Evolutionary conservation across 2,797 vertebrate genomes (phyloP).

Genomic region (Moxostoma hubbsi): DNA sequence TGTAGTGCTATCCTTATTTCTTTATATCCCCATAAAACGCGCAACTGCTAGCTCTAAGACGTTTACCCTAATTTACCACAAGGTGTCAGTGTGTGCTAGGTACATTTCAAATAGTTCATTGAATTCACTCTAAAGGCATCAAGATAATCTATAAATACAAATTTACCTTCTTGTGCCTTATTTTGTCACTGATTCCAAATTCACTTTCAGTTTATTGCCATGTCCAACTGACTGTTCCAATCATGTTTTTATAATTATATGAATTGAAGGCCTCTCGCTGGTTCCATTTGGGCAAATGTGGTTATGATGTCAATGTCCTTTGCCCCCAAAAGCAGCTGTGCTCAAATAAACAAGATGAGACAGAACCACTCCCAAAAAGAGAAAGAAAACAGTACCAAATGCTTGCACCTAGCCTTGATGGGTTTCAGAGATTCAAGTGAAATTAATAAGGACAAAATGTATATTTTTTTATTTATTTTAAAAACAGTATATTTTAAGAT

Average conservation of each 20-base stretch:
- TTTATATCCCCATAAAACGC: background rate
- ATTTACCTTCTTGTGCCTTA: background rate
- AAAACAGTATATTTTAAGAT: slow-evolving; percentile 8
- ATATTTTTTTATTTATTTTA: too few species aligned
- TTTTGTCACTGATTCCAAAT: background rate
- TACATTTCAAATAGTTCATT: background rate
- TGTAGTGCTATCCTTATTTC: too few species aligned
- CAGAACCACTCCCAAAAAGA: slow-evolving; percentile 20
- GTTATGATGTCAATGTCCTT: slow-evolving; percentile 43
- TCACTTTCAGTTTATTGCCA: background rate
- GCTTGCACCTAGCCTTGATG: background rate
- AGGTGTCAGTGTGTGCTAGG: slow-evolving; percentile 36
- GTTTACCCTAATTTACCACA: slow-evolving; percentile 29
- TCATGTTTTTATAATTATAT: slow-evolving; percentile 13
- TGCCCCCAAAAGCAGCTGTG: slow-evolving; percentile 29
- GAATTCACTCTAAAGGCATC: background rate
- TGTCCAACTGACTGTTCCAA: slow-evolving; percentile 5
- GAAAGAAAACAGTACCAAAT: background rate
- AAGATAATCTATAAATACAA: slow-evolving; percentile 3
- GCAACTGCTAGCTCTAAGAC: too few species aligned
- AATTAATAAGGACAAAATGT: background rate
- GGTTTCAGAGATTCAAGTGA: background rate
- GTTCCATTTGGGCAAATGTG: slow-evolving; percentile 29
- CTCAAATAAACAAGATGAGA: slow-evolving; percentile 43
- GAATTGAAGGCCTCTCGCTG: slow-evolving; percentile 10